These are phyloP conservation scores for Saturnia japonica DNA, from an alignment of 2,888 invertebrate genomes.

Conservation along the genomic window DNA sequence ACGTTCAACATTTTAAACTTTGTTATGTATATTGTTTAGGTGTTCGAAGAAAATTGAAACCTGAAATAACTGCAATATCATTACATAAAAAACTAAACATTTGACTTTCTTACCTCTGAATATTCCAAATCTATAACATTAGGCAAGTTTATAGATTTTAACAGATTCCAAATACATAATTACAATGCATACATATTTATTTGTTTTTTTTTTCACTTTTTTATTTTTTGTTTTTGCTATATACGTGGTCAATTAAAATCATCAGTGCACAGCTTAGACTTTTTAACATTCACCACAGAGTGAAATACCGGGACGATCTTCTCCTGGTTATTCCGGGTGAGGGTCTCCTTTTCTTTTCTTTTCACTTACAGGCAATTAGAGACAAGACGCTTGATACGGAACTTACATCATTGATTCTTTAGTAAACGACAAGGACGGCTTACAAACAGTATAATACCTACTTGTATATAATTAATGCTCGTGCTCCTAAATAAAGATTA, in stretches of 20 bases:
- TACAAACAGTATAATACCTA: background rate
- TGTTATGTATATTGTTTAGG: background rate
- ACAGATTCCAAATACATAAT: no score
- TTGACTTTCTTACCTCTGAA: background rate
- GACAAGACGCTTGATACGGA: background rate
- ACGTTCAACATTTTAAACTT: no score
- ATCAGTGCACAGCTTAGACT: background rate
- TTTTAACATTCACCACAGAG: background rate
- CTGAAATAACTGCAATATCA: background rate
- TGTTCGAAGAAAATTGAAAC: background rate
- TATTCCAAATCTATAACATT: background rate
- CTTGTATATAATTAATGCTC: background rate
- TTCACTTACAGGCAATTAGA: background rate
- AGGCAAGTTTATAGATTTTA: no score
- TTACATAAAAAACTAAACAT: background rate
- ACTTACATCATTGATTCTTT: background rate
- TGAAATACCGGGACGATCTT: background rate
- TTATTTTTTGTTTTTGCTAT: background rate
- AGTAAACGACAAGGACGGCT: background rate
- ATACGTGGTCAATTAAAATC: background rate
- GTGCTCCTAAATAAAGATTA: background rate
- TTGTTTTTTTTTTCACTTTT: no score
- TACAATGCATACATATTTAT: no score
- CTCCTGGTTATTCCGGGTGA: background rate
- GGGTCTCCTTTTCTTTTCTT: no score